phyloP scores from a whole-genome alignment of 2,797 vertebrate genomes.

The Nasua narica region DNA sequence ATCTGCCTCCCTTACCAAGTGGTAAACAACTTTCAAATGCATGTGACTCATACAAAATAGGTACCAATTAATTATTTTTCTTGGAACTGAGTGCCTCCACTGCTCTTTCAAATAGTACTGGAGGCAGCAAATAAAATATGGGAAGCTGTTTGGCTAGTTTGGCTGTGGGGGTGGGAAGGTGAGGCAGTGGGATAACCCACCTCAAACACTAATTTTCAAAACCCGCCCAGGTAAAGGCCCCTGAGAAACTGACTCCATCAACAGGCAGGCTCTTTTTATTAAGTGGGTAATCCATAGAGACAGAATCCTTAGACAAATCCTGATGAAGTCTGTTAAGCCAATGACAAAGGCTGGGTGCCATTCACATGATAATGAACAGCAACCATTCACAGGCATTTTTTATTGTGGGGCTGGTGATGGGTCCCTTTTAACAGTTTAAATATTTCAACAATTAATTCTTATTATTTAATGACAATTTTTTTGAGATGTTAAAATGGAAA shows the following conservation, averaged over 20 bases:
- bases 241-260: neutral
- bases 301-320: constrained; percentile 43
- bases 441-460: constrained; percentile 34
- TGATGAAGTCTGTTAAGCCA: constrained; percentile 33
- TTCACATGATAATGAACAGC: constrained; percentile 58
- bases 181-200: neutral
- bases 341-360: constrained; percentile 14
- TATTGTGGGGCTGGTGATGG: neutral
- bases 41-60: neutral
- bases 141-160: neutral
- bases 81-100: neutral
- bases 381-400: neutral
- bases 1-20: neutral
- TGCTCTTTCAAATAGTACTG: constrained; percentile 23
- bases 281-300: constrained; percentile 28
- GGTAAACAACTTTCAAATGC: constrained; percentile 51
- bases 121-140: constrained; percentile 9
- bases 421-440: constrained; percentile 48
- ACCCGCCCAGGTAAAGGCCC: neutral
- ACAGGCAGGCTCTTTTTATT: constrained; percentile 24
- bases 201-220: constrained; percentile 3
- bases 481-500: constrained; percentile 42
- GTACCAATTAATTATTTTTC: constrained; percentile 44
- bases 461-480: constrained; percentile 22
- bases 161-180: neutral